Percentiles rank a stretch among this genome's conserved stretches.
phyloP scores from a whole-genome alignment of 2,797 vertebrate species.

The Sebastes itinus region DNA sequence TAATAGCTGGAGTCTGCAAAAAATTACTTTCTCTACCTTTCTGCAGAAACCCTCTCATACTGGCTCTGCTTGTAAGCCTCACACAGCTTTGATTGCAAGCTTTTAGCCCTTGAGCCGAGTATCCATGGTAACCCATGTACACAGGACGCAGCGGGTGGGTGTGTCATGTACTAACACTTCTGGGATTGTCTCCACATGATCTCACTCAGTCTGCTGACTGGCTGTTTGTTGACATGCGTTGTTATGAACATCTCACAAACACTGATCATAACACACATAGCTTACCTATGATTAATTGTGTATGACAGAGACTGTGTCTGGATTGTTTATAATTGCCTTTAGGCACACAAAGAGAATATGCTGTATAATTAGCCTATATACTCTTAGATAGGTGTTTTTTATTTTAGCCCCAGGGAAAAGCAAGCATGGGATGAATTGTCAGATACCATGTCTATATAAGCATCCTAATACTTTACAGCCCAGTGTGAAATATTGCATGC shows the following conservation, averaged over 20 bases:
- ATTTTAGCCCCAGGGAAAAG: neutral
- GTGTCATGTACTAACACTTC: slow-evolving; percentile 54
- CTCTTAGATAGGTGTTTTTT: neutral
- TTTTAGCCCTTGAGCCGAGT: slow-evolving; percentile 62
- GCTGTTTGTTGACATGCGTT: slow-evolving; percentile 45
- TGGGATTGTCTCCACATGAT: slow-evolving; percentile 64
- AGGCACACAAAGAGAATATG: neutral
- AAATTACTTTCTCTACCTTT: slow-evolving; percentile 34
- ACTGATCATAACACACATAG: neutral
- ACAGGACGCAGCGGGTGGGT: slow-evolving; percentile 63
- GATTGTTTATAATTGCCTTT: neutral
- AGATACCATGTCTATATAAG: neutral
- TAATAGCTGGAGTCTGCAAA: neutral
- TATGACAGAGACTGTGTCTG: neutral
- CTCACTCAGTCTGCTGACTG: slow-evolving; percentile 43
- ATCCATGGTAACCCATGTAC: slow-evolving; percentile 74
- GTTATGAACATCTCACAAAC: slow-evolving; percentile 33
- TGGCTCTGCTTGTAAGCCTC: slow-evolving; percentile 25
- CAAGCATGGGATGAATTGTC: slow-evolving; percentile 7
- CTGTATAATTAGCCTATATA: neutral
- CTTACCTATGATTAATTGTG: slow-evolving; percentile 1
- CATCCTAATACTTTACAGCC: slow-evolving; percentile 33
- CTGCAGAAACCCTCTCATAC: slow-evolving; percentile 21
- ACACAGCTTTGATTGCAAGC: slow-evolving; percentile 56
- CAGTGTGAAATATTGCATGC: slow-evolving; percentile 67